Evolutionary conservation across 2,888 invertebrate species (phyloP), one percentile per base, ranked within the genome.

Genomic region (Herminia tarsipennalis): DNA sequence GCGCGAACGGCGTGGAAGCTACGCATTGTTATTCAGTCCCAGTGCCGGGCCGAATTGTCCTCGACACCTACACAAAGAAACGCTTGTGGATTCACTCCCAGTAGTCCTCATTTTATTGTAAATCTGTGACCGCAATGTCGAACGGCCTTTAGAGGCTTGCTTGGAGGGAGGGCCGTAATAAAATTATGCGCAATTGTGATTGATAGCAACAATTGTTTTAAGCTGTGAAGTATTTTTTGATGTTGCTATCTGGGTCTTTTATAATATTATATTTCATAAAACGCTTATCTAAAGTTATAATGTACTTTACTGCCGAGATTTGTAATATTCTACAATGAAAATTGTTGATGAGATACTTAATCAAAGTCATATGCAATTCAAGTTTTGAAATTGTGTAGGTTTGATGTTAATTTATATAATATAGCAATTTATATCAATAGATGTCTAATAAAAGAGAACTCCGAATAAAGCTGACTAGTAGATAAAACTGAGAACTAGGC

Each of bases 51-150:
- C 61, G 70, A 71, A 73, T 74, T 55, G 76, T 74, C 70, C 66
- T 67, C 67, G 63, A 72, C 73, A 75, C 76, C 74, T 76, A 73
- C 65, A 72, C 73, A 73, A 75, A 77, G 77, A 76, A 76, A 70
- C 67, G 75, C 69, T 70, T 61, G 70, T 70, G 77, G 78, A 79
- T 82, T 79, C 74, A 79, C 77, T 76, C 70, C 70, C 65, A 66
- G 70, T 69, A 68, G 60, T 71, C 64, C 66, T 72, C 74, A 77
- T 78, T 82, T 83, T 81, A 83, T 81, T 80, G 80, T 77, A 70
- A 78, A 76, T 80, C 80, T 81, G 81, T 78, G 81, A 81, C 78
- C 78, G 72, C 73, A 76, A 70, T 77, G 76, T 76, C 67, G 69
- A 76, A 69, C 59, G 59, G 61, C 52, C 59, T 56, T 65, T 54